Evolutionary conservation across 1,140 invertebrate species (phyloP).

Genomic region (Bombus ignitus): DNA sequence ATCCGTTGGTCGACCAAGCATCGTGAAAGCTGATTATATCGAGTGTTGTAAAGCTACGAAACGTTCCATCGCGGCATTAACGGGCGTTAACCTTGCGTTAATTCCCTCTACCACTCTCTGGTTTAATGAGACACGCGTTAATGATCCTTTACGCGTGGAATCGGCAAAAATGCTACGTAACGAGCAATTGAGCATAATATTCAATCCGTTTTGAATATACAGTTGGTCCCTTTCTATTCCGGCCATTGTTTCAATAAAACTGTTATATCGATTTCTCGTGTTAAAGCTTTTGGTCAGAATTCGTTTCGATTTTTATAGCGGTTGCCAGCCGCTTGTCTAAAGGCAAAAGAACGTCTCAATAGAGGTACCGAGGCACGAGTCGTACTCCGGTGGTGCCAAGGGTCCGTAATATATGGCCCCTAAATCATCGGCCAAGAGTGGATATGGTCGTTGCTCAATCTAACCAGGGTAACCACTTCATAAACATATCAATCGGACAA

Average conservation of each 20-base stretch:
- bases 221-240: not conserved
- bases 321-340: constrained; percentile 54
- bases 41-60: not conserved
- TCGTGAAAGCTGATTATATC: no score
- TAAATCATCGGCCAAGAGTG: constrained; percentile 78
- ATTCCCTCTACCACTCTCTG: constrained; percentile 9
- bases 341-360: constrained; percentile 75
- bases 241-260: not conserved
- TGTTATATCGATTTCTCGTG: not conserved
- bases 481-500: constrained; percentile 80
- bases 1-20: no score
- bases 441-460: constrained; percentile 74
- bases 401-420: constrained; percentile 79
- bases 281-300: not conserved
- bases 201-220: not conserved
- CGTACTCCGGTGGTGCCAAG: constrained; percentile 63
- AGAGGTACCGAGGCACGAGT: constrained; percentile 70
- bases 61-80: constrained; percentile 25
- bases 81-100: constrained; percentile 30
- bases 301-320: no score
- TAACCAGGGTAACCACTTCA: constrained; percentile 78
- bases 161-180: constrained; percentile 42
- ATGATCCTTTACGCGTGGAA: constrained; percentile 39
- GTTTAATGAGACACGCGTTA: constrained; percentile 47
- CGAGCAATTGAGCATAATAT: constrained; percentile 25